These are phyloP conservation scores for Brachypalpus laphriformis DNA, from an alignment of 2,888 invertebrate species.

Conservation along the genomic window DNA sequence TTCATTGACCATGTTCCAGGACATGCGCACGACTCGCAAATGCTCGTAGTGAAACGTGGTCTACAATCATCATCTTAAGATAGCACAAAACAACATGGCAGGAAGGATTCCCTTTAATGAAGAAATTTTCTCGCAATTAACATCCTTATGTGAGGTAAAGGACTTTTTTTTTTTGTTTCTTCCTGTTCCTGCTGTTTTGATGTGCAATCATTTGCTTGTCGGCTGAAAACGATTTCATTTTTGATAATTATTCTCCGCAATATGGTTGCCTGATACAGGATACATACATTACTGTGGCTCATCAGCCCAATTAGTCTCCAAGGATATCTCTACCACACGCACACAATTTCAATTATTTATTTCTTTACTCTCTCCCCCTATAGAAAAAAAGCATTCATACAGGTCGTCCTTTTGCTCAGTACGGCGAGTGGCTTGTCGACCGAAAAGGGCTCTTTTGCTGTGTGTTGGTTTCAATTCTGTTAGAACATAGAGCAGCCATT, in stretches of 20 bases:
- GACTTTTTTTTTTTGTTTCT: slow-evolving; percentile 11
- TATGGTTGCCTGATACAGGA: slow-evolving; percentile 19
- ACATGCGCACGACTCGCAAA: slow-evolving; percentile 36
- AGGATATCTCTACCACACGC: slow-evolving; percentile 45
- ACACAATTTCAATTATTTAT: slow-evolving; percentile 46
- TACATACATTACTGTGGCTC: slow-evolving; percentile 13
- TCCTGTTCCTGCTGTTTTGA: slow-evolving; percentile 4
- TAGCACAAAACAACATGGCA: slow-evolving; percentile 67
- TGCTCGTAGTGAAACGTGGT: slow-evolving; percentile 68
- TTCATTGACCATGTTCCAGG: slow-evolving; percentile 73
- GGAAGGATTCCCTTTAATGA: slow-evolving; percentile 66
- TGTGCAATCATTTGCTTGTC: slow-evolving; percentile 38
- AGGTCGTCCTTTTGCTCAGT: slow-evolving; percentile 28
- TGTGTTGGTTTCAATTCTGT: background rate
- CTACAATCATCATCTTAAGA: slow-evolving; percentile 38
- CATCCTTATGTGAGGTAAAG: slow-evolving; percentile 24
- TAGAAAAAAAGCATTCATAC: slow-evolving; percentile 27
- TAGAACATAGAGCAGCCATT: slow-evolving; percentile 11
- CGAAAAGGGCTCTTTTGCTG: background rate
- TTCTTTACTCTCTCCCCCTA: background rate
- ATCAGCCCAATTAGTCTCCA: slow-evolving; percentile 51
- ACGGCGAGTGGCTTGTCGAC: background rate
- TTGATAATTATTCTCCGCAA: slow-evolving; percentile 5
- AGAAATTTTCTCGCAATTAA: slow-evolving; percentile 35
- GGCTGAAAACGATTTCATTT: too few relatives aligned